phyloP scores from a whole-genome alignment of 2,113 vertebrate genomes.

The Vulpes lagopus region DNA sequence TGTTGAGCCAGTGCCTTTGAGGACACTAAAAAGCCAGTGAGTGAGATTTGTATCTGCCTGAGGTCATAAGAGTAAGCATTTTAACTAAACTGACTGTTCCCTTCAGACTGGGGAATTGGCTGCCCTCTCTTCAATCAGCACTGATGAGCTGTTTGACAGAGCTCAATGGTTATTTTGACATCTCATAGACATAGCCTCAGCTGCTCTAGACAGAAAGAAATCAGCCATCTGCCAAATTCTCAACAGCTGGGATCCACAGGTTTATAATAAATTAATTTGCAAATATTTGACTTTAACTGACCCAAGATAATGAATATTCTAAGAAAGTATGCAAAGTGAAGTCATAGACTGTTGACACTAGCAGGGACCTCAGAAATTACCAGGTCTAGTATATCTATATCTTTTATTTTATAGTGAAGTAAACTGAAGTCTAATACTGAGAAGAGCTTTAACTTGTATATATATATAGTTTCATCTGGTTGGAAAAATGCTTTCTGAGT shows the following conservation, averaged over 20 bases:
- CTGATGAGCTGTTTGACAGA: conserved; percentile 29
- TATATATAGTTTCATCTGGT: not conserved
- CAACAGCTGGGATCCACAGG: not conserved
- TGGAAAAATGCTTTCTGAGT: conserved; percentile 15
- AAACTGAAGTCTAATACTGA: not conserved
- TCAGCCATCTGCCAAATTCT: not conserved
- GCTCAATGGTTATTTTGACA: conserved; percentile 19
- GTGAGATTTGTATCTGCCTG: not conserved
- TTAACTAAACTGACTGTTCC: not conserved
- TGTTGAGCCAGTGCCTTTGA: not conserved
- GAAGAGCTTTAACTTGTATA: not conserved
- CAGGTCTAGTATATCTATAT: not conserved
- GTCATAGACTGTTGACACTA: not conserved
- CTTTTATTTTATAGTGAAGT: not conserved
- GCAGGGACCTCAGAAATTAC: conserved; percentile 4
- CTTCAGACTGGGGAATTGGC: not conserved
- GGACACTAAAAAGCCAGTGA: not conserved
- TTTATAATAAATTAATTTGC: conserved; percentile 51
- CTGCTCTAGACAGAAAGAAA: conserved; percentile 40
- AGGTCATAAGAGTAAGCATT: conserved; percentile 27
- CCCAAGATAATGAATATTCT: not conserved
- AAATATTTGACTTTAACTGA: conserved; percentile 58
- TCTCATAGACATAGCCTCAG: conserved; percentile 4
- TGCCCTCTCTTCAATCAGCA: not conserved
- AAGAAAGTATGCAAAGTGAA: not conserved